Conservation (phyloP, 2,113 vertebrate genomes). For the Sapayoa aenigma region DNA sequence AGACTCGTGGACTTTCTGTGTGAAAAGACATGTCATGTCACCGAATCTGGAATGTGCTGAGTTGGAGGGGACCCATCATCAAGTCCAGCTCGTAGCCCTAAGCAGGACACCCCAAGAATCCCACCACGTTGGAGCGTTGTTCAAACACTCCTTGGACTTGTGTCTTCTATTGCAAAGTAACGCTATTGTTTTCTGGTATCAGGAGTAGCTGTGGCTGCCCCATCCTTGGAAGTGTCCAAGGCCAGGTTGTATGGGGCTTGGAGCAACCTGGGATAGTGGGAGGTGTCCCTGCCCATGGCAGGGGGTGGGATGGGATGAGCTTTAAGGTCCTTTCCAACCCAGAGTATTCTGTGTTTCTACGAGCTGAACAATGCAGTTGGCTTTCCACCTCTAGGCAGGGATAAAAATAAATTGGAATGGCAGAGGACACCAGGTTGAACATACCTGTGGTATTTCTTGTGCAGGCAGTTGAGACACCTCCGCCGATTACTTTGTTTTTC, state of each 20-base stretch:
- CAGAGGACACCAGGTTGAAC: background rate
- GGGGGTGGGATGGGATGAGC: background rate
- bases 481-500: background rate
- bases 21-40: background rate
- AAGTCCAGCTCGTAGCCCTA: background rate
- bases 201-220: background rate
- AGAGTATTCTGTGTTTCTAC: background rate
- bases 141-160: background rate
- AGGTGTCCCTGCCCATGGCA: background rate
- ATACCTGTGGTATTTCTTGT: background rate
- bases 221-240: background rate
- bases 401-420: background rate
- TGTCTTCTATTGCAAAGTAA: background rate
- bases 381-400: background rate
- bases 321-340: background rate
- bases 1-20: background rate
- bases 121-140: background rate
- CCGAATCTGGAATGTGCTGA: background rate
- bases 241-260: accelerated
- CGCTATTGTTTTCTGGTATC: background rate
- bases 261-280: background rate
- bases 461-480: background rate
- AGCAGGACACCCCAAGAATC: background rate
- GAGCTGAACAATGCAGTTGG: background rate
- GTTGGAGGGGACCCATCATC: background rate